Evolutionary conservation across 2,797 vertebrate genomes (phyloP).

Genomic region (Tachyglossus aculeatus): DNA sequence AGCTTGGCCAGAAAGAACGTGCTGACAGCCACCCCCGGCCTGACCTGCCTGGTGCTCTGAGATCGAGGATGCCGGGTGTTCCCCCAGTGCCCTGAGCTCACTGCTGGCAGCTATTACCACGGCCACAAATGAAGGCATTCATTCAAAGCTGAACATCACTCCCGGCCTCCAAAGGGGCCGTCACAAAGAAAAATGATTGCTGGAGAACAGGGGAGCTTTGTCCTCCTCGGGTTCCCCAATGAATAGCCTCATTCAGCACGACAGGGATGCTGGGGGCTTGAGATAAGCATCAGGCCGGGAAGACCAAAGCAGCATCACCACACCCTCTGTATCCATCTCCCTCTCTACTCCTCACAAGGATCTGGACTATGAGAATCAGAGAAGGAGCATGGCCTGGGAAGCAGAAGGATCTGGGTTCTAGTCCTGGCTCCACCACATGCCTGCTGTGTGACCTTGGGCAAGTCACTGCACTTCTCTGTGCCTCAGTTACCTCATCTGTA

Average conservation of each 20-base stretch:
- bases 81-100: constrained; percentile 16
- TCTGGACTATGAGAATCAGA: too few relatives aligned
- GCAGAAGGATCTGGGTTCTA: too few relatives aligned
- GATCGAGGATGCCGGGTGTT: constrained; percentile 6
- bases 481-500: too few relatives aligned
- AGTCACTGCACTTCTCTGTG: too few relatives aligned
- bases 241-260: constrained; percentile 12
- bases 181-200: constrained; percentile 32
- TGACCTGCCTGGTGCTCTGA: not conserved
- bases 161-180: constrained; percentile 6
- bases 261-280: not conserved
- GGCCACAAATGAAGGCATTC: constrained; percentile 46
- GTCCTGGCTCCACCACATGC: too few relatives aligned
- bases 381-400: too few relatives aligned
- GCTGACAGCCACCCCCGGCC: not conserved
- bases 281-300: not conserved
- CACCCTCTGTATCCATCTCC: too few relatives aligned
- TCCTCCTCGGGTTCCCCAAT: constrained; percentile 7
- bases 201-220: constrained; percentile 1
- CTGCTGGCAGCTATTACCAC: constrained; percentile 28
- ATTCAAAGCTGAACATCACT: constrained; percentile 41
- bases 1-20: constrained; percentile 34
- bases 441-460: too few relatives aligned
- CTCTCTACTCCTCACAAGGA: too few relatives aligned
- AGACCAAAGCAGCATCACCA: not conserved